phyloP scores from a whole-genome alignment of 2,888 invertebrate genomes.

The Sminthurides aquaticus region DNA sequence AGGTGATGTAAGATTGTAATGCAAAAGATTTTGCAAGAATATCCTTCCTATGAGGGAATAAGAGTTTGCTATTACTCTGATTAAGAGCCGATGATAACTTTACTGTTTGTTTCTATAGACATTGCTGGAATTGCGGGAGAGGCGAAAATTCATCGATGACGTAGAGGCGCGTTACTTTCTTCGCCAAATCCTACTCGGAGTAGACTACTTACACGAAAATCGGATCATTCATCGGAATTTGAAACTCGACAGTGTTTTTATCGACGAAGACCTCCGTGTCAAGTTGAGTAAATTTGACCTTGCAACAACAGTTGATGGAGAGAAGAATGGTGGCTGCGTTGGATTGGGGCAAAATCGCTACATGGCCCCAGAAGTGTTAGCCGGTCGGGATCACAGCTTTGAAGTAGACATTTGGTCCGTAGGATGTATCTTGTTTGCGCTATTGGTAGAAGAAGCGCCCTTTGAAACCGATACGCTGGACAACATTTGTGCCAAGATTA shows the following conservation, averaged over 20 bases:
- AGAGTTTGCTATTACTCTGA: too few species aligned
- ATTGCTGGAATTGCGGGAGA: slow-evolving; percentile 96
- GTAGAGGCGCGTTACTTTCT: slow-evolving; percentile 97
- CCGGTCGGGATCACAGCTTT: slow-evolving; percentile 94
- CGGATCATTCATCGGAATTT: slow-evolving; percentile 95
- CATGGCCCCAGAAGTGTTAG: slow-evolving; percentile 96
- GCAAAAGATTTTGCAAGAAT: too few species aligned
- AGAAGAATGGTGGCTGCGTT: slow-evolving; percentile 83
- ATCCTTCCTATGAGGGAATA: too few species aligned
- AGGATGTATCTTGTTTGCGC: slow-evolving; percentile 95
- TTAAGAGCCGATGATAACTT: too few species aligned
- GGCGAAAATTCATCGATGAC: slow-evolving; percentile 88
- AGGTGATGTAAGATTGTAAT: too few species aligned
- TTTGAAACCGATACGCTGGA: slow-evolving; percentile 93
- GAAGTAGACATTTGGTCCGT: slow-evolving; percentile 99
- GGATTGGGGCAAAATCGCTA: slow-evolving; percentile 99
- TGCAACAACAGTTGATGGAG: slow-evolving; percentile 85
- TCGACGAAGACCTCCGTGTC: slow-evolving; percentile 84
- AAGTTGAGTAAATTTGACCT: slow-evolving; percentile 99
- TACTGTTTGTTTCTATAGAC: slow-evolving; percentile 72
- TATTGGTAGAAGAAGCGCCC: slow-evolving; percentile 93
- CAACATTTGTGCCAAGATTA: slow-evolving; percentile 91
- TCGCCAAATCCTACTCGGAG: slow-evolving; percentile 84
- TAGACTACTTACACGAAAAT: slow-evolving; percentile 82
- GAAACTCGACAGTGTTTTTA: slow-evolving; percentile 94